A percentile compares a stretch with the other conserved stretches of the same genome.
Conservation (phyloP, 2,888 invertebrate species). For the Crocallis elinguaria region DNA sequence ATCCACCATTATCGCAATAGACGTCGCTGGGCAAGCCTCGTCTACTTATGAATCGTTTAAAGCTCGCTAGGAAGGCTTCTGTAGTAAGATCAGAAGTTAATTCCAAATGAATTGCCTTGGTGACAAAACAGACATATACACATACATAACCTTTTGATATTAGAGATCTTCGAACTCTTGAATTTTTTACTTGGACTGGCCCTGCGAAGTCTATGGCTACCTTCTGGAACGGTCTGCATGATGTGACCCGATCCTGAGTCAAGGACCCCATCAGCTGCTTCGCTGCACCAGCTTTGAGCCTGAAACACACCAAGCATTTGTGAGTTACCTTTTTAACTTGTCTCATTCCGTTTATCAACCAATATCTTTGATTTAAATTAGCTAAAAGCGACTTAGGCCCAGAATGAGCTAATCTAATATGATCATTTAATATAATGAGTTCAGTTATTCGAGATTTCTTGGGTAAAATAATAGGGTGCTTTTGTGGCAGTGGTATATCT, state of each 20-base stretch:
- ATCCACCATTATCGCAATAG: conserved; percentile 16
- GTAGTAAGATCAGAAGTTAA: conserved; percentile 24
- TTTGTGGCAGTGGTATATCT: too few species aligned
- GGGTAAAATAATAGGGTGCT: neutral
- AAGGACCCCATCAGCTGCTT: conserved; percentile 5
- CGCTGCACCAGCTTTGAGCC: neutral
- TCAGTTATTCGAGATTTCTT: neutral
- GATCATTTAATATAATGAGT: neutral
- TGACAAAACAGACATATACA: conserved; percentile 9
- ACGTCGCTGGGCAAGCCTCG: conserved; percentile 19
- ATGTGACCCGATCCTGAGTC: neutral
- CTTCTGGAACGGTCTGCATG: neutral
- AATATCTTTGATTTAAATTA: neutral
- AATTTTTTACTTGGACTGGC: too few species aligned
- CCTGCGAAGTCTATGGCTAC: conserved; percentile 5
- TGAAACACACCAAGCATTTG: neutral
- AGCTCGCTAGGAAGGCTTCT: conserved; percentile 20
- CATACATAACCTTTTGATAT: conserved; percentile 7
- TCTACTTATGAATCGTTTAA: conserved; percentile 24
- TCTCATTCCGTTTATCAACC: neutral
- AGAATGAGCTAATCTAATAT: neutral
- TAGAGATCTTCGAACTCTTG: neutral
- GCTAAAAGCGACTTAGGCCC: neutral
- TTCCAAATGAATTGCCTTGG: conserved; percentile 26
- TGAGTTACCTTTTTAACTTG: neutral